phyloP scores from a whole-genome alignment of 2,113 vertebrate genomes.

The Chaetodon trifascialis region DNA sequence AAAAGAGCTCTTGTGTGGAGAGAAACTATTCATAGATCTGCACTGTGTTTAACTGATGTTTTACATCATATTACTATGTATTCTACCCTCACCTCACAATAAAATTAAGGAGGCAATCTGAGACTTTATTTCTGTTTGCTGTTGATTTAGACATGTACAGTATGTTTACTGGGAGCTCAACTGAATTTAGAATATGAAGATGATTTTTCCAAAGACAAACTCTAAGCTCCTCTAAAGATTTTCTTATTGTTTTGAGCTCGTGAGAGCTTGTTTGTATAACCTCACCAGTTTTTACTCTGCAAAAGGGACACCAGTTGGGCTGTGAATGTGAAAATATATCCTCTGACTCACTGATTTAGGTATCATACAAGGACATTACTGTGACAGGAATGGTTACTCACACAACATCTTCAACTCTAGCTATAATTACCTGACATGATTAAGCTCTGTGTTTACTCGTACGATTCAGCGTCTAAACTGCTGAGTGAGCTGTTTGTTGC shows the following conservation, averaged over 20 bases:
- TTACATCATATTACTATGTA: background rate
- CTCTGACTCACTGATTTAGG: constrained; percentile 32
- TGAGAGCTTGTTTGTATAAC: background rate
- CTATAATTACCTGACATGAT: constrained; percentile 61
- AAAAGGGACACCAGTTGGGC: background rate
- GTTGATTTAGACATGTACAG: background rate
- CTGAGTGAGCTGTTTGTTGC: constrained; percentile 48
- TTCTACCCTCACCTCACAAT: background rate
- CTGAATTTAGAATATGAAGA: background rate
- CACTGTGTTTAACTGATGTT: constrained; percentile 26
- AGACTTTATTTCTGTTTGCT: background rate
- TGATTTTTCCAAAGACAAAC: background rate
- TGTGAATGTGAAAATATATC: constrained; percentile 11
- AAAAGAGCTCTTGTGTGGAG: constrained; percentile 15
- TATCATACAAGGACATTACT: background rate
- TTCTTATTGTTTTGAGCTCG: background rate
- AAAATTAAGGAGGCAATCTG: background rate
- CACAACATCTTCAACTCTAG: constrained; percentile 14
- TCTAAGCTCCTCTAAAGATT: background rate
- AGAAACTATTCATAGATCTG: constrained; percentile 27
- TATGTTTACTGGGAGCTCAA: background rate
- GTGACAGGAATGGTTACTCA: constrained; percentile 12
- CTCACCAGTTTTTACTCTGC: background rate
- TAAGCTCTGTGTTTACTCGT: constrained; percentile 51
- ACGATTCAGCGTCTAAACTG: constrained; percentile 51